A percentile compares a stretch with the other conserved stretches of the same genome.
phyloP scores from a whole-genome alignment of 2,888 invertebrate genomes.

The Lymantria monacha region DNA sequence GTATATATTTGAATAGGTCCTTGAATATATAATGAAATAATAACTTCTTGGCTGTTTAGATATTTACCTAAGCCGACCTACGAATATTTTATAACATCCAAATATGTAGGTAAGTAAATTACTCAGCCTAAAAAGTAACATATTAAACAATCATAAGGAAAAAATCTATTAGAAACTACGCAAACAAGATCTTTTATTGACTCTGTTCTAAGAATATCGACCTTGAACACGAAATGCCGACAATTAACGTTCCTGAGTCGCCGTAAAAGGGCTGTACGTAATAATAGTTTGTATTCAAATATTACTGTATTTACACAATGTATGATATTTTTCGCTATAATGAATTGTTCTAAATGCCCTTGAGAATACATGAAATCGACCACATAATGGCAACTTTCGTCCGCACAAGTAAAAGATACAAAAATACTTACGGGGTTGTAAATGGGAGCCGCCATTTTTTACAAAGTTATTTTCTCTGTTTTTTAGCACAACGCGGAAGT shows the following conservation, averaged over 20 bases:
- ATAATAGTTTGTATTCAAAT: conserved; percentile 20
- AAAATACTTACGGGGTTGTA: conserved; percentile 67
- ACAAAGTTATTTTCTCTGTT: conserved; percentile 16
- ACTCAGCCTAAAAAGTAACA: not conserved
- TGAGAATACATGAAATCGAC: conserved; percentile 41
- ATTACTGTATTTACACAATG: conserved; percentile 44
- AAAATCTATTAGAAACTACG: conserved; percentile 1
- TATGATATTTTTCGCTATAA: conserved; percentile 37
- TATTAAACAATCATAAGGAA: not conserved
- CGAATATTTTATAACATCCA: too few relatives aligned
- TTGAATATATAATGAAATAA: too few relatives aligned
- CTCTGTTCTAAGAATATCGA: conserved; percentile 15
- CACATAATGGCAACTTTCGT: conserved; percentile 23
- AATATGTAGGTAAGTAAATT: not conserved
- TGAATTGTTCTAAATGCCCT: conserved; percentile 56
- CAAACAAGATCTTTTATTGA: conserved; percentile 1
- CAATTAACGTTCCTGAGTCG: conserved; percentile 5
- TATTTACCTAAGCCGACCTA: too few relatives aligned
- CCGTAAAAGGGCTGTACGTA: conserved; percentile 23
- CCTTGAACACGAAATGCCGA: conserved; percentile 24
- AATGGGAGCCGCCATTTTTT: conserved; percentile 61
- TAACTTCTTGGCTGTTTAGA: too few relatives aligned
- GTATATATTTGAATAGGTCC: too few relatives aligned
- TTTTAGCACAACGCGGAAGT: conserved; percentile 16
- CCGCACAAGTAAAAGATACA: conserved; percentile 10